phyloP scores from a whole-genome alignment of 2,888 invertebrate species.

The Tridacna crocea region DNA sequence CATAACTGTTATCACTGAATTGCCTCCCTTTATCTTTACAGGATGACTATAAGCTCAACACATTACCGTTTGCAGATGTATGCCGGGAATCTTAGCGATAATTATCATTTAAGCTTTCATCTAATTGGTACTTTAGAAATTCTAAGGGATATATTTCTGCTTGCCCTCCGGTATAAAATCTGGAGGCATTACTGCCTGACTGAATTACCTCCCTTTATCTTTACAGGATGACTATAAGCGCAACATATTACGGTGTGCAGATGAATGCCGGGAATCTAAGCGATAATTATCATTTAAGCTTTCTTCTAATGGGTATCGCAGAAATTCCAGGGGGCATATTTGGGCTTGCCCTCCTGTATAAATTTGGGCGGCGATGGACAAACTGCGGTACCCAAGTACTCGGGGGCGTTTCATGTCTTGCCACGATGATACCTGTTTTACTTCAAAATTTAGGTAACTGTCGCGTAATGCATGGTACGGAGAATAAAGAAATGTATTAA shows the following conservation, averaged over 20 bases:
- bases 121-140: conserved; percentile 90
- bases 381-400: conserved; percentile 48
- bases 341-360: conserved; percentile 77
- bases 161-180: too few relatives aligned
- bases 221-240: conserved; percentile 90
- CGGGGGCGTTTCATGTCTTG: conserved; percentile 53
- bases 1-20: too few relatives aligned
- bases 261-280: conserved; percentile 85
- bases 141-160: too few relatives aligned
- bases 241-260: conserved; percentile 94
- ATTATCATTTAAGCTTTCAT: conserved; percentile 93
- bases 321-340: conserved; percentile 83
- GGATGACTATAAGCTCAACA: conserved; percentile 92
- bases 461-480: conserved; percentile 1
- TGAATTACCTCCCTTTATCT: not conserved
- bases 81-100: conserved; percentile 86
- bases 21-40: conserved; percentile 35
- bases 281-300: conserved; percentile 92
- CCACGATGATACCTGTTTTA: conserved; percentile 44
- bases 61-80: conserved; percentile 92
- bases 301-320: conserved; percentile 89
- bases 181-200: too few relatives aligned
- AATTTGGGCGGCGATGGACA: conserved; percentile 80
- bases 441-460: conserved; percentile 44
- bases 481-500: too few relatives aligned